phyloP scores from a whole-genome alignment of 1,140 invertebrate genomes.

The Drosophila repletoides region DNA sequence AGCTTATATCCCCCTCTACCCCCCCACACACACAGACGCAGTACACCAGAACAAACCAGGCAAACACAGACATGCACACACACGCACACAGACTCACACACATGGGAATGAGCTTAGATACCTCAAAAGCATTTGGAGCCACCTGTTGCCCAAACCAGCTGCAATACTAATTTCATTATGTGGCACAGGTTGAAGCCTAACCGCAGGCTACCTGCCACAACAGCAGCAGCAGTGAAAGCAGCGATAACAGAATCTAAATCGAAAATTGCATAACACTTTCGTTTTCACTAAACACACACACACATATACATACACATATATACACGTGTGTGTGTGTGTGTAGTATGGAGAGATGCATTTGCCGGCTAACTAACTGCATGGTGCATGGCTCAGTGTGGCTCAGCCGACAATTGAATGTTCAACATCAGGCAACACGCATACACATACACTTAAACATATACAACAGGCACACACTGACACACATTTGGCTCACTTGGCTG shows the following conservation, averaged over 20 bases:
- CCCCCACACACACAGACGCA: background rate
- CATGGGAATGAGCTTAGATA: constrained; percentile 24
- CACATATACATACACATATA: constrained; percentile 4
- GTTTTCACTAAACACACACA: constrained; percentile 41
- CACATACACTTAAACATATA: too few species aligned
- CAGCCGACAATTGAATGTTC: constrained; percentile 23
- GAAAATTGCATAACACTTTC: constrained; percentile 73
- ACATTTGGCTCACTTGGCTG: too few species aligned
- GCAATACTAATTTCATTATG: constrained; percentile 66
- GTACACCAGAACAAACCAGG: background rate
- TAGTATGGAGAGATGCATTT: constrained; percentile 19
- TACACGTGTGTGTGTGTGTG: background rate
- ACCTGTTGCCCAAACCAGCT: constrained; percentile 55
- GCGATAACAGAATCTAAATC: constrained; percentile 60
- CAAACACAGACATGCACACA: background rate
- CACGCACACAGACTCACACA: constrained; percentile 25
- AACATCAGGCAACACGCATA: constrained; percentile 10
- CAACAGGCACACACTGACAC: constrained; percentile 11
- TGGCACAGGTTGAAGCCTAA: constrained; percentile 25
- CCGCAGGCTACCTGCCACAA: constrained; percentile 42
- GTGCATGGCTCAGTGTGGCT: constrained; percentile 13
- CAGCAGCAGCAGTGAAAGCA: constrained; percentile 32
- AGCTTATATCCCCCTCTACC: constrained; percentile 13
- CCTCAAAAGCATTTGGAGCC: constrained; percentile 32
- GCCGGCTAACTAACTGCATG: constrained; percentile 38